Conservation (phyloP, 2,797 vertebrate species). For the Hybognathus amarus region DNA sequence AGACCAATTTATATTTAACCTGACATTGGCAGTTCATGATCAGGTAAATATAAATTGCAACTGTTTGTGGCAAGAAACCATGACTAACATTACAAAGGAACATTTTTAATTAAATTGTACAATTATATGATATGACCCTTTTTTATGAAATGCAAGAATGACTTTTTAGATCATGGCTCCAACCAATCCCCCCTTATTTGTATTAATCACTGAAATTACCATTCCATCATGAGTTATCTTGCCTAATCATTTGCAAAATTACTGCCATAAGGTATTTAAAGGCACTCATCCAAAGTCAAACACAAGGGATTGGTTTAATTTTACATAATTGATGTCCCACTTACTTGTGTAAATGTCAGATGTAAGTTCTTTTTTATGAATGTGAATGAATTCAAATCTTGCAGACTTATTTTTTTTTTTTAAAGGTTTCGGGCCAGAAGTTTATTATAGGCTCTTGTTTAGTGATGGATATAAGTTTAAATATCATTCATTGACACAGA, state of each 20-base stretch:
- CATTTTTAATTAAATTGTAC: not conserved
- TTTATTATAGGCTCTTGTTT: not conserved
- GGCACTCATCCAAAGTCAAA: constrained; percentile 44
- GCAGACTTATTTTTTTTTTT: constrained; percentile 18
- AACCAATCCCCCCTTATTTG: constrained; percentile 38
- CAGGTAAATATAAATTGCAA: no score
- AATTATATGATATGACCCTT: not conserved
- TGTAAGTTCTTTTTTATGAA: constrained; percentile 28
- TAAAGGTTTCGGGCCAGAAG: not conserved
- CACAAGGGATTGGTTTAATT: constrained; percentile 44
- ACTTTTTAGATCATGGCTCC: constrained; percentile 7
- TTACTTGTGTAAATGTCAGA: constrained; percentile 43
- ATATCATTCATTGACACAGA: not conserved
- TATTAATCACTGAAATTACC: constrained; percentile 48
- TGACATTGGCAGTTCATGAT: not conserved
- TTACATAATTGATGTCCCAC: constrained; percentile 40
- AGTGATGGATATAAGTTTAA: not conserved
- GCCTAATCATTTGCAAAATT: constrained; percentile 50
- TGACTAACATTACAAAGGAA: not conserved
- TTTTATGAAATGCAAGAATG: constrained; percentile 25
- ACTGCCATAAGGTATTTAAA: constrained; percentile 48
- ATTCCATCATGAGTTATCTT: constrained; percentile 47
- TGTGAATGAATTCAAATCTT: not conserved
- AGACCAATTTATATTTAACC: not conserved
- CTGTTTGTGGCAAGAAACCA: not conserved